A percentile compares a stretch with the other conserved stretches of the same genome.
Conservation (phyloP, 2,797 vertebrate species). For the Hybognathus amarus region DNA sequence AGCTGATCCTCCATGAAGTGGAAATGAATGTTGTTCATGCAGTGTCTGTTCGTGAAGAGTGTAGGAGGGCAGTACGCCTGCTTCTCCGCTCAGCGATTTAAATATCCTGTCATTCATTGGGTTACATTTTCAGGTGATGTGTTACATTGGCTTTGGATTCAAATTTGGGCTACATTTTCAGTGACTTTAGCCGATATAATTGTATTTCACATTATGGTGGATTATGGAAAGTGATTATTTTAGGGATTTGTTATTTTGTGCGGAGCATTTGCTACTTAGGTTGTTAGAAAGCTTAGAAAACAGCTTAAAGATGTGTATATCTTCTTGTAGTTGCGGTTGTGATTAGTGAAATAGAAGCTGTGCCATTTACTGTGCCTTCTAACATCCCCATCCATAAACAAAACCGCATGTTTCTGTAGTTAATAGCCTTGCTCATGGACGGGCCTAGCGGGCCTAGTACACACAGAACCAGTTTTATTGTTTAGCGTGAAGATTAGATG, state of each 20-base stretch:
- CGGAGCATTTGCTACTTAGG: not conserved
- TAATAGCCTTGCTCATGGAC: not conserved
- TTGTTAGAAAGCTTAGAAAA: not conserved
- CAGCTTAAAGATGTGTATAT: not conserved
- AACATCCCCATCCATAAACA: slow-evolving; percentile 14
- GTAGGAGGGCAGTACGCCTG: slow-evolving; percentile 24
- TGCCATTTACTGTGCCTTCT: not conserved
- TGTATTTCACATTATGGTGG: not conserved
- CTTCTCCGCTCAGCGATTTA: not conserved
- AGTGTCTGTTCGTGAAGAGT: slow-evolving; percentile 23
- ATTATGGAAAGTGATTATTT: not conserved
- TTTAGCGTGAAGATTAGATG: slow-evolving; percentile 31
- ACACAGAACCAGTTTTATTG: slow-evolving; percentile 23
- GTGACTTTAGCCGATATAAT: not conserved
- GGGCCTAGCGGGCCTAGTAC: not conserved
- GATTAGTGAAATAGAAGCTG: not conserved
- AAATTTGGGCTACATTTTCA: not conserved
- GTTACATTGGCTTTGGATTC: not conserved
- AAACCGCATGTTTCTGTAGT: slow-evolving; percentile 2
- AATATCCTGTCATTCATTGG: slow-evolving; percentile 10
- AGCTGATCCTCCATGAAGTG: slow-evolving; percentile 37
- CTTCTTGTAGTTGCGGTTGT: not conserved
- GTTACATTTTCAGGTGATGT: slow-evolving; percentile 17
- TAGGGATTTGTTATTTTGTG: not conserved
- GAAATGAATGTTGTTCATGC: slow-evolving; percentile 31